phyloP scores from a whole-genome alignment of 2,113 vertebrate species.

The Coturnix japonica region DNA sequence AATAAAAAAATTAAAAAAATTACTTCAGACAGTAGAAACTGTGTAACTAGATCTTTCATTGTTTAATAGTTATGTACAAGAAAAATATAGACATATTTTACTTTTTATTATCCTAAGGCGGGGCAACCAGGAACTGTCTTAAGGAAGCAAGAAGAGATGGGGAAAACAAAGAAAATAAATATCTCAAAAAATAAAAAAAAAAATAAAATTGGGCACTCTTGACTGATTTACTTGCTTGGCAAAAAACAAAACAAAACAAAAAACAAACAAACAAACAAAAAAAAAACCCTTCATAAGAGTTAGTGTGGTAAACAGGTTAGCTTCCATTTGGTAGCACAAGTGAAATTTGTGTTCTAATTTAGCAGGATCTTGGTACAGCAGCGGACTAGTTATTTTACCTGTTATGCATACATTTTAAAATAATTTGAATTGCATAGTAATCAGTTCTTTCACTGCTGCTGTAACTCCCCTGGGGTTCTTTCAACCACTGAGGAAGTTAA shows the following conservation, averaged over 20 bases:
- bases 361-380: neutral
- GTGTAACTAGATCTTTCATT: neutral
- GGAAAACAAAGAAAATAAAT: neutral
- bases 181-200: neutral
- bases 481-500: slow-evolving; percentile 4
- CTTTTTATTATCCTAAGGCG: neutral
- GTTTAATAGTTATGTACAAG: neutral
- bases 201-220: neutral
- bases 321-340: neutral
- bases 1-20: neutral
- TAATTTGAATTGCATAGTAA: neutral
- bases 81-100: fast-evolving
- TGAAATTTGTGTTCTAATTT: neutral
- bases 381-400: neutral
- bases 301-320: neutral
- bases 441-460: neutral
- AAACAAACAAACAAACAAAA: too few species aligned
- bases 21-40: neutral
- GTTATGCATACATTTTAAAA: neutral
- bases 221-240: neutral
- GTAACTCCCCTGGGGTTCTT: neutral
- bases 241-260: neutral
- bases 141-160: neutral
- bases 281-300: neutral
- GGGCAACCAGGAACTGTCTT: neutral